Evolutionary conservation across 35 echinoderm and acorn worm genomes (phyloP).

Genomic region (Apostichopus japonicus): DNA sequence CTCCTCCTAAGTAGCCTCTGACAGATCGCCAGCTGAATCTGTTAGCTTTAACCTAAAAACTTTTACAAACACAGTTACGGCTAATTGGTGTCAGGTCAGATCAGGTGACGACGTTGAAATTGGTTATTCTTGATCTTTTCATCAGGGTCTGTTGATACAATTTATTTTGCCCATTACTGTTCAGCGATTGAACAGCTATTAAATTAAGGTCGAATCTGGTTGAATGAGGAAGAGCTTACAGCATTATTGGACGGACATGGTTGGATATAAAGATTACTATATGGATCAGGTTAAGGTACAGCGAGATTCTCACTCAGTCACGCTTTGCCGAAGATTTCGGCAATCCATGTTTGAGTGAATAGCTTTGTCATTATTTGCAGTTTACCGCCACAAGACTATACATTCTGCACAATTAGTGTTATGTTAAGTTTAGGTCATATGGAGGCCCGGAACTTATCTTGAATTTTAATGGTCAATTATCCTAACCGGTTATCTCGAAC

Average conservation of each 20-base stretch:
- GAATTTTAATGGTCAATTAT: too few relatives aligned
- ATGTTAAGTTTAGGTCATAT: too few relatives aligned
- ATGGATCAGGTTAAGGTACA: too few relatives aligned
- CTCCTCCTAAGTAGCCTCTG: constrained; percentile 30
- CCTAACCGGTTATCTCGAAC: too few relatives aligned
- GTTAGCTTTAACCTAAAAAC: constrained; percentile 2
- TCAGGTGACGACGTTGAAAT: neutral
- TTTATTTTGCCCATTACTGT: neutral
- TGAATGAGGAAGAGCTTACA: neutral
- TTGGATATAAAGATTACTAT: too few relatives aligned
- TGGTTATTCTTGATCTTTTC: neutral
- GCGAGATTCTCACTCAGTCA: too few relatives aligned
- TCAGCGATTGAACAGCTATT: neutral
- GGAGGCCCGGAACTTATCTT: too few relatives aligned
- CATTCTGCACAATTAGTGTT: too few relatives aligned
- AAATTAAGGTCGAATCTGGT: neutral
- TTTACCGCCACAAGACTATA: too few relatives aligned
- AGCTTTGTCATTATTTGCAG: too few relatives aligned
- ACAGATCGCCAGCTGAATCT: neutral
- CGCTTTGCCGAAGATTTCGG: too few relatives aligned
- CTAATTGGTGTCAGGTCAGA: constrained; percentile 20
- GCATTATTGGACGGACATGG: neutral
- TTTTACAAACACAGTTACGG: neutral
- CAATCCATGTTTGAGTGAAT: too few relatives aligned
- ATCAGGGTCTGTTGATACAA: neutral